Percentiles rank a stretch among this genome's conserved stretches.
These are phyloP conservation scores for Onychorhynchus coronatus DNA, from an alignment of 2,113 vertebrate species.

Conservation along the genomic window DNA sequence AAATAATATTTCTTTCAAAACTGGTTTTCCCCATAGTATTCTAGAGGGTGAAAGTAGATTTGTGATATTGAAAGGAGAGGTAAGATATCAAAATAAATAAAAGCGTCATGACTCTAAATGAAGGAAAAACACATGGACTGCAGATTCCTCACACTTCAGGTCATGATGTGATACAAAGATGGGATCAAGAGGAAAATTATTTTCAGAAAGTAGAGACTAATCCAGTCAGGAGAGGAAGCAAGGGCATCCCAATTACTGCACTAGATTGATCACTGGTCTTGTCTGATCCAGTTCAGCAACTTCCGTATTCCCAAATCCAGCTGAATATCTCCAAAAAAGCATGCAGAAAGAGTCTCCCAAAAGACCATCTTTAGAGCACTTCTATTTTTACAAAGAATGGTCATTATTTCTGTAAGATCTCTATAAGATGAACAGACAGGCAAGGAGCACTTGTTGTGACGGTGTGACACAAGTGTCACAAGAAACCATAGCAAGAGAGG, in stretches of 20 bases:
- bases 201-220: background rate
- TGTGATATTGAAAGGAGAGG: background rate
- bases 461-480: background rate
- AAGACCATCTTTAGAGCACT: background rate
- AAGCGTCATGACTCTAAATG: background rate
- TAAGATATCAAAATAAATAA: background rate
- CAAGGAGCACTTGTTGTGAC: background rate
- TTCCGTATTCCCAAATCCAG: background rate
- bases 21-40: background rate
- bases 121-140: background rate
- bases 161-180: background rate
- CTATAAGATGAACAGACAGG: background rate
- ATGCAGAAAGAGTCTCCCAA: background rate
- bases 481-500: slow-evolving; percentile 34
- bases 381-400: background rate
- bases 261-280: background rate
- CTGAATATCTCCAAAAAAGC: background rate
- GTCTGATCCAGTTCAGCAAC: background rate
- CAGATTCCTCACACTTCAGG: background rate
- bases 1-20: background rate
- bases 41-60: background rate
- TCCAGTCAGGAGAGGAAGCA: background rate
- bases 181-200: background rate
- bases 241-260: background rate
- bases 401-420: background rate